Percentiles rank a stretch among this genome's conserved stretches.
Conservation (phyloP, 2,888 invertebrate genomes). For the Mythimna impura region DNA sequence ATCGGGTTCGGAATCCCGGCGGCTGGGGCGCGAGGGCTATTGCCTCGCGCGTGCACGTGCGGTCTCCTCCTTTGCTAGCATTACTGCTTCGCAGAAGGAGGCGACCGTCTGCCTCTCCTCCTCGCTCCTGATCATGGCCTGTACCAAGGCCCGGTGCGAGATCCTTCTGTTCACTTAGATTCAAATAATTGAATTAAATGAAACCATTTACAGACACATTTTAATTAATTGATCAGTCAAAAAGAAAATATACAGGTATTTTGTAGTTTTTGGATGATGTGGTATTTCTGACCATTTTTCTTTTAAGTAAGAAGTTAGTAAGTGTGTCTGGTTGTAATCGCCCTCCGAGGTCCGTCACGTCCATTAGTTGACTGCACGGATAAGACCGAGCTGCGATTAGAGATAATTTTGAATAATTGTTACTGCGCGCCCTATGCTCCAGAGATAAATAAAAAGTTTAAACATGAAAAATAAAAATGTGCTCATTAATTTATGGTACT, state of each 20-base stretch:
- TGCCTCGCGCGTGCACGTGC: no score
- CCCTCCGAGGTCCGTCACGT: conserved; percentile 64
- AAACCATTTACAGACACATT: no score
- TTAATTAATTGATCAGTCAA: not conserved
- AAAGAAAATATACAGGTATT: not conserved
- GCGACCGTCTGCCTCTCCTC: no score
- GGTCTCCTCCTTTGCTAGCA: no score
- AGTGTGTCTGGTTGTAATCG: conserved; percentile 64
- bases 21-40: no score
- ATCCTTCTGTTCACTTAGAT: no score
- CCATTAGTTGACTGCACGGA: conserved; percentile 63
- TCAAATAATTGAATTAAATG: no score
- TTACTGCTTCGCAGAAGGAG: no score
- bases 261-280: conserved; percentile 1
- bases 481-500: conserved; percentile 3
- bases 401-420: conserved; percentile 67
- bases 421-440: conserved; percentile 40
- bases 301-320: conserved; percentile 57
- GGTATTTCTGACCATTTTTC: conserved; percentile 6
- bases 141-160: no score
- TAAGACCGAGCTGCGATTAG: conserved; percentile 47
- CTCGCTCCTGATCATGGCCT: no score
- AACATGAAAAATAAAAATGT: conserved; percentile 12
- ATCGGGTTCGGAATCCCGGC: no score
- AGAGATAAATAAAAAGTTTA: conserved; percentile 55